Base-by-base conservation (phyloP, 1,140 invertebrate species). In the Trialeurodes vaporariorum region DNA sequence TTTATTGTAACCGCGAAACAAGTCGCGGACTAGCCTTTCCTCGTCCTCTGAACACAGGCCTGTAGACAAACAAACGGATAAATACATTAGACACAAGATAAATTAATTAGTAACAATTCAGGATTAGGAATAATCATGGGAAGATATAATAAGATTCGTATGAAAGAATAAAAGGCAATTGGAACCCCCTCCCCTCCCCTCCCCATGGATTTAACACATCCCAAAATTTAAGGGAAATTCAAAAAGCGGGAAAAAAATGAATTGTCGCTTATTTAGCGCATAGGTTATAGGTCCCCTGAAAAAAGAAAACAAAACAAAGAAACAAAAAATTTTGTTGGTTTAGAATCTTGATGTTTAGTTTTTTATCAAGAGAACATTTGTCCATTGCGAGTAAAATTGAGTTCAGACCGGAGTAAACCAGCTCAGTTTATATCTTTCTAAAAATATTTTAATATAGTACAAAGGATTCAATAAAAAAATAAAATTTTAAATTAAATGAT, bases 1-100 rank as follows among this genome's bases (percentile, higher is more conserved):
- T 77, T 97, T 96, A 82, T 99, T 99, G 85, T 99, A 99, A 70
- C 96, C 95, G 75, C 93, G 87, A 82, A 99, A 98, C 64, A 99
- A 84, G 82, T 98, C 94, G 72, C 94, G 85, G 64, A 99, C 94
- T 75, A 99, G 81, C 73, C 92, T 85, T 80, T 97, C 94, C 80
- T 98, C 95, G 85, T 96, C 94, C 81, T 96, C 94, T 25, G 92
- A 95, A 77, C 89, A 73, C 85, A 87, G 88, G 75, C 64, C 79
- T 78, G 70, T 34, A 64, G 64, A 64, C 65, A 60, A 27, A 65
- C 67, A 59, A 66, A 74, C 67, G 72, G 73, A 74, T 74, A 73
- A 77, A 72, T 70, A 64, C 69, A 73, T 67, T 72, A 70, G 40
- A 74, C 68, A 62, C 74, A 65, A 25, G 74, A 64, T 64, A 75